A percentile compares a stretch with the other conserved stretches of the same genome.
Evolutionary conservation across 2,797 vertebrate species (phyloP).

Genomic region (Pagetopsis macropterus): DNA sequence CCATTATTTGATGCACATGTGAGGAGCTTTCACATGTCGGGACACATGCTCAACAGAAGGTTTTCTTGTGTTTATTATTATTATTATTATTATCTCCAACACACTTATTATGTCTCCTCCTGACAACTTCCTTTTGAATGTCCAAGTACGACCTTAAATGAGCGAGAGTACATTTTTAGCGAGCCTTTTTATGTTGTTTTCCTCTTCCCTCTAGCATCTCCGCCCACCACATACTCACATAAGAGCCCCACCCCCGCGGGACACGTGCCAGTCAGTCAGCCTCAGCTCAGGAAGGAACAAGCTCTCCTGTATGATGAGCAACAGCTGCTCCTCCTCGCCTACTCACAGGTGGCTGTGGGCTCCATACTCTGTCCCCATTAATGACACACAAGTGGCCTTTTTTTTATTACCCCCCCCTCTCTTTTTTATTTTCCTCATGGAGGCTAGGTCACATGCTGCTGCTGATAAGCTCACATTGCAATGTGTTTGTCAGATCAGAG

Average conservation of each 20-base stretch:
- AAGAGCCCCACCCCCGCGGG: slow-evolving; percentile 52
- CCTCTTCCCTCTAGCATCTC: slow-evolving; percentile 30
- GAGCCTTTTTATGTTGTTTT: slow-evolving; percentile 34
- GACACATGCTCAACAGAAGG: background rate
- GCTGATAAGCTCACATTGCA: slow-evolving; percentile 62
- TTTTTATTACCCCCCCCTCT: background rate
- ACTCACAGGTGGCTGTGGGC: slow-evolving; percentile 75
- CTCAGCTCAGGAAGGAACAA: slow-evolving; percentile 71
- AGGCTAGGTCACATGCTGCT: slow-evolving; percentile 59
- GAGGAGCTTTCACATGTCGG: background rate
- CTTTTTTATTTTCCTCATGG: background rate
- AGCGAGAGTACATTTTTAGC: slow-evolving; percentile 15
- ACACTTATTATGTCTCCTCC: slow-evolving; percentile 21
- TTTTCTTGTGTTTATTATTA: background rate
- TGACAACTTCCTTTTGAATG: slow-evolving; percentile 42
- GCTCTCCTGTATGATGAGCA: slow-evolving; percentile 76
- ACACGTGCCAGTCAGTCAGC: slow-evolving; percentile 74
- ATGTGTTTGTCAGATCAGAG: slow-evolving; percentile 24
- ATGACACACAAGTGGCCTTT: slow-evolving; percentile 68
- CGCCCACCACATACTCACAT: slow-evolving; percentile 37
- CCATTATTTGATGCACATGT: background rate
- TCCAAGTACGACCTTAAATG: slow-evolving; percentile 19
- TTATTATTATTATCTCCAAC: slow-evolving; percentile 14
- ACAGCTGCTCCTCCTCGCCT: slow-evolving; percentile 74
- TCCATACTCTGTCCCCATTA: slow-evolving; percentile 66